Base-by-base conservation (phyloP, 2,888 invertebrate genomes). In the Apamea crenata region DNA sequence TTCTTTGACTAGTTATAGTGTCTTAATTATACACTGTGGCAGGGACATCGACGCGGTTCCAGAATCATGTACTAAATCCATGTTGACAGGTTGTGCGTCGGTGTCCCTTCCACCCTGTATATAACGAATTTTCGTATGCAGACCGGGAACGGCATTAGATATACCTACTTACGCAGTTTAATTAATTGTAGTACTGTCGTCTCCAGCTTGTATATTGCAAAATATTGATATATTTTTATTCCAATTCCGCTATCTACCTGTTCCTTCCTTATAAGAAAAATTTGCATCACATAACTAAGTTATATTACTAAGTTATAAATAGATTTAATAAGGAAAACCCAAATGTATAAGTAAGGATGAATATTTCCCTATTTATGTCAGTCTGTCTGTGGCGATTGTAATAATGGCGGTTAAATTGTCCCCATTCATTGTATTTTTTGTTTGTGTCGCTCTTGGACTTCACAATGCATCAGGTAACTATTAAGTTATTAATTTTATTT, bases 391-490 rank as follows among this genome's bases (percentile, higher is more conserved):
- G 36, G 36, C 0, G 14, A 44, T 80, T n/a, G 21, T 0, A 47
- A 76, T 61, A 67, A 83, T 80, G 80, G 77, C 77, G 77, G 83
- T 44, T 1, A 63, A 47, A n/a, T 25, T 68, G 12, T 44, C 10
- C 1, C 1, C 18, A 5, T 47, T 1, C 8, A 5, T 68, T 21
- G 18, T 53, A 80, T 63, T 68, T 36, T 61, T 77, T 16, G 29
- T 68, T 44, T 83, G 83, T 83, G 61, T 63, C 12, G 29, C 36
- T 61, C 7, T 76, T 80, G 50, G 44, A 61, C 6, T 77, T 68
- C 83, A 77, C 47, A 61, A 68, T 77, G 53, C 16, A 63, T 68
- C 44, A 40, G 80, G 80, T 80, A 82, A 74, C 21, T 72, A 53
- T 0, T 16, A 36, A n/a, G 5, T 21, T 6, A 32, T 25, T 68